Conservation (phyloP, 2,113 vertebrate species). For the Micromys minutus region DNA sequence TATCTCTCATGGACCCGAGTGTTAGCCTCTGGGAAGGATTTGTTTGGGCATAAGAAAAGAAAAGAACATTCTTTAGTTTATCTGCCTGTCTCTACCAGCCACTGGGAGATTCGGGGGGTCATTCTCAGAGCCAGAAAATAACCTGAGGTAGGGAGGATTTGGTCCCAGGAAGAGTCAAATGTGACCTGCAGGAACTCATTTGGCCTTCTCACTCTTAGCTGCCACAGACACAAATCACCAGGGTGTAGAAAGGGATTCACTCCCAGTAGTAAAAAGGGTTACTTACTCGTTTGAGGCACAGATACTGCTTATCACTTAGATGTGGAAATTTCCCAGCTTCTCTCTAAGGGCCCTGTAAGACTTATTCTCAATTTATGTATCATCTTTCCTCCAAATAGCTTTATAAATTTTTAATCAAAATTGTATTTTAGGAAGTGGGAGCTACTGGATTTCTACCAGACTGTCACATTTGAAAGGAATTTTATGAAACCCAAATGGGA, state of each 20-base stretch:
- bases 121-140: not conserved
- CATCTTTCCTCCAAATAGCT: constrained; percentile 74
- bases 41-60: not conserved
- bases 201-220: not conserved
- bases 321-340: constrained; percentile 60
- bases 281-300: constrained; percentile 24
- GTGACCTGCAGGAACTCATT: not conserved
- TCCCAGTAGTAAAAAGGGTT: not conserved
- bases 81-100: not conserved
- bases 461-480: constrained; percentile 73
- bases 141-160: not conserved
- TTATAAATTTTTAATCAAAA: constrained; percentile 81
- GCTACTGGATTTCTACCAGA: constrained; percentile 71
- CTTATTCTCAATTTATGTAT: constrained; percentile 70
- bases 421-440: constrained; percentile 73
- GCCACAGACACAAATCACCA: not conserved
- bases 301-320: constrained; percentile 40
- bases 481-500: constrained; percentile 75
- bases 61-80: not conserved
- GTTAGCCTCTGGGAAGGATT: not conserved
- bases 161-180: not conserved
- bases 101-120: not conserved
- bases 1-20: not conserved
- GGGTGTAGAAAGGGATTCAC: not conserved
- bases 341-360: constrained; percentile 55